Conservation (phyloP, 2,113 vertebrate species). For the Eulacestoma nigropectus region DNA sequence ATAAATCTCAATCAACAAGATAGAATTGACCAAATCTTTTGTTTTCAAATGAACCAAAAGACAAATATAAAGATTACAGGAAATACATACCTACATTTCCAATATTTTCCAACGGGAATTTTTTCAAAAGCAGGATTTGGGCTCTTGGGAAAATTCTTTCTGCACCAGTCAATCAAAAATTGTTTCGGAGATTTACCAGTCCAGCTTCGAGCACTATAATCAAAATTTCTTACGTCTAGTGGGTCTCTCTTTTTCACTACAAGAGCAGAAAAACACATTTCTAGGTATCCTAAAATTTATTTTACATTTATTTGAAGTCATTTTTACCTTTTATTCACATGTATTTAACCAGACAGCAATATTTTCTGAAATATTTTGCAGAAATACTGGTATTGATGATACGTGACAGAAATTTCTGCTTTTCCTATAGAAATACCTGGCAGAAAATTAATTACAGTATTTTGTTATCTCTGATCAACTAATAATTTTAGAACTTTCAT, state of each 20-base stretch:
- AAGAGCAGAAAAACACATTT: not conserved
- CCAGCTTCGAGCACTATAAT: slow-evolving; percentile 97
- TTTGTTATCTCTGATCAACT: not conserved
- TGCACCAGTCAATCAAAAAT: slow-evolving; percentile 97
- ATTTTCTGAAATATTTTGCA: not conserved
- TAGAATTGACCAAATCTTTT: not conserved
- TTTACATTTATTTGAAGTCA: not conserved
- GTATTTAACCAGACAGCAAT: not conserved
- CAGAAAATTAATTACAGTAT: not conserved
- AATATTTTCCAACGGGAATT: slow-evolving; percentile 86
- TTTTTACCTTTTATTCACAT: not conserved
- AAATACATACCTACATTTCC: slow-evolving; percentile 89
- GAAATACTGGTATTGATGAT: not conserved
- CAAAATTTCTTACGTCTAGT: slow-evolving; percentile 90
- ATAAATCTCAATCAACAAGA: not conserved
- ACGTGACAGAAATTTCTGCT: not conserved
- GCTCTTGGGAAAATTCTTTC: slow-evolving; percentile 94
- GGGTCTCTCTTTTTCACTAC: slow-evolving; percentile 84
- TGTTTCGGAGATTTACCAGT: slow-evolving; percentile 98
- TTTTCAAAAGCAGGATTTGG: slow-evolving; percentile 91
- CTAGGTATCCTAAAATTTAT: not conserved
- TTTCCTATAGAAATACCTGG: not conserved
- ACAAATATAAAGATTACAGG: not conserved
- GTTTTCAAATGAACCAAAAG: not conserved
- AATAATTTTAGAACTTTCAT: not conserved